Percentiles rank a stretch among this genome's conserved stretches.
Evolutionary conservation across 64 coral and sea anemone genomes (phyloP).

Genomic region (Montipora efflorescens): DNA sequence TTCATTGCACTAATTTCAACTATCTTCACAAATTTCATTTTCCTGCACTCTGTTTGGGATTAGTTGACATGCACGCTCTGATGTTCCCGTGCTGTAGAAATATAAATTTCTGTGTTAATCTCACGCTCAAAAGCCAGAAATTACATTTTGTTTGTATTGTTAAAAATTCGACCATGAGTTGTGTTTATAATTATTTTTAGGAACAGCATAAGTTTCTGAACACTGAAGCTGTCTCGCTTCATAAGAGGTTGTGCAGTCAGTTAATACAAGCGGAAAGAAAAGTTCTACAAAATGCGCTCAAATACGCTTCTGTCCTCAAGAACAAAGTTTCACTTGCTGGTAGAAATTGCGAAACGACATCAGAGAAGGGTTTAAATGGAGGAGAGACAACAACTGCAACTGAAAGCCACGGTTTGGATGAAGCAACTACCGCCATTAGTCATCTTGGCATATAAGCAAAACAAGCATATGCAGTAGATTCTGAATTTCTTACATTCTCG

Average conservation of each 20-base stretch:
- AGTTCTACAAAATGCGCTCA: slow-evolving; percentile 14
- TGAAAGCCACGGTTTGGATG: not conserved
- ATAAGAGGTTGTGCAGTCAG: slow-evolving; percentile 16
- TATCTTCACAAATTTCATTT: too few species aligned
- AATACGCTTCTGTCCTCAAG: not conserved
- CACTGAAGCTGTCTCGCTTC: not conserved
- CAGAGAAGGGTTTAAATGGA: not conserved
- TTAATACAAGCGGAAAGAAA: slow-evolving; percentile 26
- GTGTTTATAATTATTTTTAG: not conserved
- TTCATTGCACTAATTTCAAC: too few species aligned
- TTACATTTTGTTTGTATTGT: too few species aligned
- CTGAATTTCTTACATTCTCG: not conserved
- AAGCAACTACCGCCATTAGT: not conserved
- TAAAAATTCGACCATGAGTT: not conserved
- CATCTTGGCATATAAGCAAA: slow-evolving; percentile 9
- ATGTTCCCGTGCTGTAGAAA: too few species aligned
- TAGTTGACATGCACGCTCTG: too few species aligned
- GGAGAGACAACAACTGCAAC: not conserved
- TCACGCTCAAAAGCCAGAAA: too few species aligned
- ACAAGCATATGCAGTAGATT: not conserved
- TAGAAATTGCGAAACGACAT: not conserved
- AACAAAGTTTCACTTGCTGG: not conserved
- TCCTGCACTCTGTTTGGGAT: too few species aligned
- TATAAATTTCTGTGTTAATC: too few species aligned
- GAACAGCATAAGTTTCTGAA: not conserved